Percentiles rank a stretch among this genome's conserved stretches.
phyloP scores from a whole-genome alignment of 2,797 vertebrate genomes.

The Macroramphosus scolopax region DNA sequence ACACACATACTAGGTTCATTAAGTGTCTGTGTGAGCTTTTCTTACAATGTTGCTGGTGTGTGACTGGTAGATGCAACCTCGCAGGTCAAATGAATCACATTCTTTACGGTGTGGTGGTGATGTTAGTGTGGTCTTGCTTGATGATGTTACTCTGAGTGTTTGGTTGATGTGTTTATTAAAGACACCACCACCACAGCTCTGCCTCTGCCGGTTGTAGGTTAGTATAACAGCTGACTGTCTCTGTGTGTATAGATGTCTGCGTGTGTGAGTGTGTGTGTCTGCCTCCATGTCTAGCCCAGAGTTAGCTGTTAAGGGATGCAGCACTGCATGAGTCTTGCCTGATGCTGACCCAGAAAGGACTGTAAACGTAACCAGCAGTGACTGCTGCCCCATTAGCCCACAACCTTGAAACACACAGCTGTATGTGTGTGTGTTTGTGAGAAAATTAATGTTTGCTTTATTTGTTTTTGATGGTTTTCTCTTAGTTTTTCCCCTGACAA shows the following conservation, averaged over 20 bases:
- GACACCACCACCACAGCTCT: constrained; percentile 4
- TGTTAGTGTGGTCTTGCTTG: too few relatives aligned
- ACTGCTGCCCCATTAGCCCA: constrained; percentile 61
- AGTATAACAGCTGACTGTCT: constrained; percentile 1
- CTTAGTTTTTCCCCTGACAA: not conserved
- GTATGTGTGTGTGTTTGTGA: not conserved
- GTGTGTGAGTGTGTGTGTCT: not conserved
- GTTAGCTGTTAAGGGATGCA: constrained; percentile 57
- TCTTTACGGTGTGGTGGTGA: too few relatives aligned
- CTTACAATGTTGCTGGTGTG: not conserved
- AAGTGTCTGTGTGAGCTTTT: constrained; percentile 6
- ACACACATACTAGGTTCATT: constrained; percentile 5
- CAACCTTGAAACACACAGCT: constrained; percentile 34
- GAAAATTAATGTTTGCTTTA: not conserved
- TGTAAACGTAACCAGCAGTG: constrained; percentile 57
- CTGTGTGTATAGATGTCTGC: not conserved
- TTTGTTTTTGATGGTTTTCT: not conserved
- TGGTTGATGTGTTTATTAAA: constrained; percentile 1
- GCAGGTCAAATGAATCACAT: not conserved
- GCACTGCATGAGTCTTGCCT: constrained; percentile 48
- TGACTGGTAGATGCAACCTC: not conserved
- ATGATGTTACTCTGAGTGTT: too few relatives aligned
- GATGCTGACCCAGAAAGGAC: constrained; percentile 69
- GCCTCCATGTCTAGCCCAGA: constrained; percentile 49
- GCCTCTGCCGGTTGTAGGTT: constrained; percentile 23